Percentiles rank a stretch among this genome's conserved stretches.
Conservation (phyloP, 2,888 invertebrate genomes). For the Troides helena region DNA sequence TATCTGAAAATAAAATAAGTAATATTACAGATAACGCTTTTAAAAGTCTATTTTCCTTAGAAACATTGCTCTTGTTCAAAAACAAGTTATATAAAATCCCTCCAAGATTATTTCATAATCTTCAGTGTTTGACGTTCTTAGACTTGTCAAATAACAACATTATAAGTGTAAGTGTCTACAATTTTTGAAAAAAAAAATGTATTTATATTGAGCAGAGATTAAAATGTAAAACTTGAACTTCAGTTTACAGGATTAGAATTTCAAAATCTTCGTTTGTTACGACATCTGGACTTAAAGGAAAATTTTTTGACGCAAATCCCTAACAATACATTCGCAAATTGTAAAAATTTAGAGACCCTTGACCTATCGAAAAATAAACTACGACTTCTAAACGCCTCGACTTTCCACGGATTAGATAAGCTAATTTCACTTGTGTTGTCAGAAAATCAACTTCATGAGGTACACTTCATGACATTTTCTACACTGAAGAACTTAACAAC, state of each 20-base stretch:
- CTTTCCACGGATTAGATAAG: constrained; percentile 82
- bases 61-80: constrained; percentile 77
- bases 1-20: constrained; percentile 84
- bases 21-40: constrained; percentile 80
- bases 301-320: constrained; percentile 81
- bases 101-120: constrained; percentile 67
- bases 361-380: constrained; percentile 85
- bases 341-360: constrained; percentile 82
- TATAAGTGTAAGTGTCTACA: constrained; percentile 56
- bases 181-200: background rate
- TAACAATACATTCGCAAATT: constrained; percentile 80
- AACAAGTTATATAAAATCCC: constrained; percentile 77
- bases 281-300: constrained; percentile 84
- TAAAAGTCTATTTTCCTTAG: constrained; percentile 71
- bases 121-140: constrained; percentile 73
- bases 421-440: constrained; percentile 84
- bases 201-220: background rate
- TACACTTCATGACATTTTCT: constrained; percentile 83
- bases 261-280: constrained; percentile 73
- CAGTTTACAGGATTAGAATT: constrained; percentile 81
- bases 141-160: constrained; percentile 80
- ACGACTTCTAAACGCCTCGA: constrained; percentile 80
- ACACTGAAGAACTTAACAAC: constrained; percentile 84
- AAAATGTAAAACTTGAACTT: constrained; percentile 37
- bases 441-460: constrained; percentile 83